Evolutionary conservation across 1,140 invertebrate genomes (phyloP).

Genomic region (Idris sp.): DNA sequence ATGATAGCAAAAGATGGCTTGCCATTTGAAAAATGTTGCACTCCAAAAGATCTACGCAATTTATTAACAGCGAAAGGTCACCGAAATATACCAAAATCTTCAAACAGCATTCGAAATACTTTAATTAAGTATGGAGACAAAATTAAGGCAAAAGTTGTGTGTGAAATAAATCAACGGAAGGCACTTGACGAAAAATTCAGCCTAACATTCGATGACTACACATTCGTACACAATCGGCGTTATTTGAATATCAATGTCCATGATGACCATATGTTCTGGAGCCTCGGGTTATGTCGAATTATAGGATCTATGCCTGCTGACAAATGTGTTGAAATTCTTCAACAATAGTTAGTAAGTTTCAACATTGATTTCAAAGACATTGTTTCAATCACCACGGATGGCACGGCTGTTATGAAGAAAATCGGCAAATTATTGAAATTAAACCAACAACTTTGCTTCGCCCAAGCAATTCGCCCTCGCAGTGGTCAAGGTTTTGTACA

Average conservation of each 20-base stretch:
- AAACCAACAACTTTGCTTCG: conserved; percentile 19
- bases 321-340: conserved; percentile 15
- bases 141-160: conserved; percentile 5
- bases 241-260: conserved; percentile 10
- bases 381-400: too few relatives aligned
- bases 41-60: conserved; percentile 15
- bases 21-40: conserved; percentile 14
- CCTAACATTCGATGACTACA: conserved; percentile 18
- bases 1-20: conserved; percentile 25
- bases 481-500: conserved; percentile 16
- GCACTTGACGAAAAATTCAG: conserved; percentile 2
- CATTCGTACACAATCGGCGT: conserved; percentile 7
- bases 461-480: conserved; percentile 16
- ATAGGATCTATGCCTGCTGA: conserved; percentile 10
- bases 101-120: conserved; percentile 12
- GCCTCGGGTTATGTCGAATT: too few relatives aligned
- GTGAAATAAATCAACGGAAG: conserved; percentile 5
- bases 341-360: conserved; percentile 12
- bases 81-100: conserved; percentile 3
- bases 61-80: conserved; percentile 7
- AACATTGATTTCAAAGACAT: too few relatives aligned
- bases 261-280: neutral
- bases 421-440: conserved; percentile 3
- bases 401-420: conserved; percentile 27
- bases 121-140: conserved; percentile 16